Conservation (phyloP, 2,113 vertebrate genomes). For the Chelonoidis abingdonii region DNA sequence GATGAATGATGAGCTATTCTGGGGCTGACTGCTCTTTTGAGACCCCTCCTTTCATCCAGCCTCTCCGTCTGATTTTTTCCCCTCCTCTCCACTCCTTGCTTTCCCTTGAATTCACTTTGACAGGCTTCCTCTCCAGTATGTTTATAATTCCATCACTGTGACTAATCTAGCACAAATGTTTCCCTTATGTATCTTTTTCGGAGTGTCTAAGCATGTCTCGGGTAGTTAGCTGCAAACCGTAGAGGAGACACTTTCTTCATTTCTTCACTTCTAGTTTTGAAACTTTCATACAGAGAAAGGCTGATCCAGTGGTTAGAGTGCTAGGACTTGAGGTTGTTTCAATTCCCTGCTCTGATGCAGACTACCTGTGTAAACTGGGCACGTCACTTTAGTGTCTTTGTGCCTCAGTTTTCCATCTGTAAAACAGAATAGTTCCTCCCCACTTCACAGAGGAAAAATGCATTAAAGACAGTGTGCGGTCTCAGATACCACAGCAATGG, state of each 20-base stretch:
- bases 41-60: constrained; percentile 7
- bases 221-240: rapidly evolving
- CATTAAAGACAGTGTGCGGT: neutral
- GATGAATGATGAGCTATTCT: constrained; percentile 41
- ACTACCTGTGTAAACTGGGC: neutral
- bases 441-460: neutral
- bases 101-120: constrained; percentile 25
- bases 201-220: neutral
- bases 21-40: constrained; percentile 23
- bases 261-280: too few relatives aligned
- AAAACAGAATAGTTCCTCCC: neutral
- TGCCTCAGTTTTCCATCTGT: neutral
- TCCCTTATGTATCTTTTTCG: neutral
- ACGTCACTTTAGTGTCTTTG: neutral
- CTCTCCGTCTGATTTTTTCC: constrained; percentile 8
- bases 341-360: too few relatives aligned
- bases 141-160: constrained; percentile 12
- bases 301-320: neutral
- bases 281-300: neutral
- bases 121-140: constrained; percentile 42
- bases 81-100: neutral
- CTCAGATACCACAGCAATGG: neutral
- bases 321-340: neutral
- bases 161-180: neutral
- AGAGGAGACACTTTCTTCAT: neutral